Percentiles rank a stretch among this genome's conserved stretches.
Conservation (phyloP, 2,113 vertebrate species). For the Sinocyclocheilus rhinocerous region DNA sequence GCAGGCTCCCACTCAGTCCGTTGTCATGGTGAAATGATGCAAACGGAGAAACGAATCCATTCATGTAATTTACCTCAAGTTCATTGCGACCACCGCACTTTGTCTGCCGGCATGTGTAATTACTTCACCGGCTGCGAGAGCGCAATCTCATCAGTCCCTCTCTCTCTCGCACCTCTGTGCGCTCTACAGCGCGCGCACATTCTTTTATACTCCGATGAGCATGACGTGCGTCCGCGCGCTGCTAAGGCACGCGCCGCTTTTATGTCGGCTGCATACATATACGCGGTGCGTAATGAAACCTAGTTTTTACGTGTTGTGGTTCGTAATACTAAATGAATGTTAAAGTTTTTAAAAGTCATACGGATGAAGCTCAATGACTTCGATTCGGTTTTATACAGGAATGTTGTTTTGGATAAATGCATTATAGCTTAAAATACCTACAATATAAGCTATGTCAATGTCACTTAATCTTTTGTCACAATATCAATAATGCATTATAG, state of each 20-base stretch:
- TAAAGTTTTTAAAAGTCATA: slow-evolving; percentile 8
- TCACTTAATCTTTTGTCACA: not conserved
- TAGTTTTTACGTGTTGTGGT: not conserved
- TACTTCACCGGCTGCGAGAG: slow-evolving; percentile 11
- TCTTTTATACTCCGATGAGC: slow-evolving; percentile 68
- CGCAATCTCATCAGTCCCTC: slow-evolving; percentile 5
- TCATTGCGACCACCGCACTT: not conserved
- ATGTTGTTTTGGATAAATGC: not conserved
- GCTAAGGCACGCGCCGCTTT: not conserved
- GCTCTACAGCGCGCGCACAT: slow-evolving; percentile 58
- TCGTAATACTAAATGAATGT: not conserved
- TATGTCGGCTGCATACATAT: not conserved
- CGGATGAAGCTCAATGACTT: not conserved
- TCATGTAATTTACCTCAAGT: slow-evolving; percentile 16
- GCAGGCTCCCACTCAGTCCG: slow-evolving; percentile 2
- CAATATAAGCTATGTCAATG: not conserved
- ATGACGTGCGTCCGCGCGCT: slow-evolving; percentile 61
- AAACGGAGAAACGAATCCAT: not conserved
- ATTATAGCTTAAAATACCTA: not conserved
- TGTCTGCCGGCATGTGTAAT: not conserved
- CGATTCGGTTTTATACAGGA: not conserved
- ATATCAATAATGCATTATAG: not conserved
- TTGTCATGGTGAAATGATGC: not conserved
- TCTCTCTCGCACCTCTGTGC: slow-evolving; percentile 47
- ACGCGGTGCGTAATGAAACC: not conserved